A percentile compares a stretch with the other conserved stretches of the same genome.
phyloP scores from a whole-genome alignment of 2,888 invertebrate species.

The Tolmerus cingulatus region DNA sequence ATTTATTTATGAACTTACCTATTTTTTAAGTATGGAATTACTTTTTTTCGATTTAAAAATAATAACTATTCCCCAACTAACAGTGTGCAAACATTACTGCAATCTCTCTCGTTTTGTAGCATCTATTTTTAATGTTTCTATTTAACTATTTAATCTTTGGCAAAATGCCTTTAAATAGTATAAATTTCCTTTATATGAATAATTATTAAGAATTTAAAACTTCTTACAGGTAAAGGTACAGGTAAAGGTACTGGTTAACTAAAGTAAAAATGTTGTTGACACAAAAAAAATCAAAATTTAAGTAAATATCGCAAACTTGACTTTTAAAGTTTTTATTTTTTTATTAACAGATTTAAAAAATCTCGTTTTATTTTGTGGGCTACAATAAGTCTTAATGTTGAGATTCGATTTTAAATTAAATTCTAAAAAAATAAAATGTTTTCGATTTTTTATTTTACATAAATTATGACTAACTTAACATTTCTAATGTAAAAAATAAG shows the following conservation, averaged over 20 bases:
- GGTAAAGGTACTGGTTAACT: no score
- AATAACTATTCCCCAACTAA: background rate
- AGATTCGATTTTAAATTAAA: conserved; percentile 39
- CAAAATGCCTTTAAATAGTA: background rate
- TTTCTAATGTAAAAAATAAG: conserved; percentile 27
- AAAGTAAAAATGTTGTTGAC: background rate
- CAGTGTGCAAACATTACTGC: background rate
- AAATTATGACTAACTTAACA: conserved; percentile 21
- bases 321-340: conserved; percentile 36
- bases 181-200: background rate
- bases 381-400: conserved; percentile 42
- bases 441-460: conserved; percentile 13
- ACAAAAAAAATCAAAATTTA: background rate
- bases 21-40: background rate
- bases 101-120: background rate
- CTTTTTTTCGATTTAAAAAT: background rate
- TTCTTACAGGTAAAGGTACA: no score
- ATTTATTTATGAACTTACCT: background rate
- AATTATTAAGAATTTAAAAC: background rate
- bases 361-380: conserved; percentile 33
- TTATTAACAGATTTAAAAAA: conserved; percentile 43
- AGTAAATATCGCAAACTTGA: background rate
- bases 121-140: background rate
- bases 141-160: background rate
- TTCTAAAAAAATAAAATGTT: conserved; percentile 28